A percentile compares a stretch with the other conserved stretches of the same genome.
phyloP scores from a whole-genome alignment of 2,888 invertebrate species.

The Thereva unica region DNA sequence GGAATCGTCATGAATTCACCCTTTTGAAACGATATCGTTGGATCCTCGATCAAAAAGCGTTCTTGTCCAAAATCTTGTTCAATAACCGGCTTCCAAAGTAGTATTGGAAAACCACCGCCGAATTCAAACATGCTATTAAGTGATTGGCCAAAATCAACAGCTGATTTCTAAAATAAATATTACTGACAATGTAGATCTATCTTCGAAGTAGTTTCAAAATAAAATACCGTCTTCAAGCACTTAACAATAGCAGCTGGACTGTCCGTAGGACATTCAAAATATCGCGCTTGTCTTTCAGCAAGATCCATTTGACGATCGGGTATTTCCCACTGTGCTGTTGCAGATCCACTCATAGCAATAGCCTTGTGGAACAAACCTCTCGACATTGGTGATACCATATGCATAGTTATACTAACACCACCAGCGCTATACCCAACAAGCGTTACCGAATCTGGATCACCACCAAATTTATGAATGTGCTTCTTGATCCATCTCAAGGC shows the following conservation, averaged over 20 bases:
- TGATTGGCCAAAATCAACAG: no score
- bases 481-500: slow-evolving; percentile 61
- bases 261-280: slow-evolving; percentile 64
- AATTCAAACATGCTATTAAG: no score
- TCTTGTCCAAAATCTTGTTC: slow-evolving; percentile 70
- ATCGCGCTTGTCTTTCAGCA: slow-evolving; percentile 62
- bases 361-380: slow-evolving; percentile 61
- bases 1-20: slow-evolving; percentile 68
- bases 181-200: no score
- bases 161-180: no score
- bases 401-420: slow-evolving; percentile 47
- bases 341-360: slow-evolving; percentile 60
- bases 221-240: slow-evolving; percentile 63
- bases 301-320: slow-evolving; percentile 59
- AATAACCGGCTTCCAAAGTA: slow-evolving; percentile 67
- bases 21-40: slow-evolving; percentile 62
- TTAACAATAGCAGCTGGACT: slow-evolving; percentile 61
- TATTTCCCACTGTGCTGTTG: no score
- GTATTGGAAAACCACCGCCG: slow-evolving; percentile 42
- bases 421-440: slow-evolving; percentile 59
- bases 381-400: slow-evolving; percentile 54
- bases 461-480: slow-evolving; percentile 62
- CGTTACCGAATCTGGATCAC: slow-evolving; percentile 61
- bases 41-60: slow-evolving; percentile 67
- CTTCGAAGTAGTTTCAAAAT: no score